phyloP scores from a whole-genome alignment of 2,113 vertebrate species.

The Gallinago undulata region DNA sequence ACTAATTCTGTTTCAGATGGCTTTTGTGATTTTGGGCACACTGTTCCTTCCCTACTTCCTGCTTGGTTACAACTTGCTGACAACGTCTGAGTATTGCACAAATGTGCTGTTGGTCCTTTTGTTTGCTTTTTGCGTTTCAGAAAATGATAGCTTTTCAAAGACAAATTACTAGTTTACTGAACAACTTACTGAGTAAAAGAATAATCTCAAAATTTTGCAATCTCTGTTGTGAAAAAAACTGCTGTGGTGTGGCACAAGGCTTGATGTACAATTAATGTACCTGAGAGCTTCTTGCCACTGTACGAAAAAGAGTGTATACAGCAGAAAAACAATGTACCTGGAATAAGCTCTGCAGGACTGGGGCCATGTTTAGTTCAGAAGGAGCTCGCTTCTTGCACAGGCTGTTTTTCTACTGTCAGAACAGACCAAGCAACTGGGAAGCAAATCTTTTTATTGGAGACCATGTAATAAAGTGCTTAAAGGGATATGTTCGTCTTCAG shows the following conservation, averaged over 20 bases:
- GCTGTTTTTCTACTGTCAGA: background rate
- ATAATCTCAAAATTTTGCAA: background rate
- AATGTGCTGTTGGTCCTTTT: background rate
- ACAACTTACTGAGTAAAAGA: background rate
- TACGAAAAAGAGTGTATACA: background rate
- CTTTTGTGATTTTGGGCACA: background rate
- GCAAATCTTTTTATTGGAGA: background rate
- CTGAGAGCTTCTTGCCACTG: background rate
- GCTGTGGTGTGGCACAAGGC: background rate
- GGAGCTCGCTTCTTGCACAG: background rate
- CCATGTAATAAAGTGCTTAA: background rate
- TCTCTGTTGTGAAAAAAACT: background rate
- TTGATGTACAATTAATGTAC: background rate
- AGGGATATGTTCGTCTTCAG: background rate
- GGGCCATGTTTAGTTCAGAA: background rate
- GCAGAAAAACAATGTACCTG: background rate
- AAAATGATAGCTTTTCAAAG: background rate
- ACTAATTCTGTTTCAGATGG: background rate
- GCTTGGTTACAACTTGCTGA: background rate
- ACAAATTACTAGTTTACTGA: background rate
- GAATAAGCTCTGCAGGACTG: background rate
- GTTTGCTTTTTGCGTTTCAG: background rate
- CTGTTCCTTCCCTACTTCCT: background rate
- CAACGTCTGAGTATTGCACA: background rate
- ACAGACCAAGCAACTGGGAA: background rate